Conservation (phyloP, 2,888 invertebrate species). For the Chirona hameri region DNA sequence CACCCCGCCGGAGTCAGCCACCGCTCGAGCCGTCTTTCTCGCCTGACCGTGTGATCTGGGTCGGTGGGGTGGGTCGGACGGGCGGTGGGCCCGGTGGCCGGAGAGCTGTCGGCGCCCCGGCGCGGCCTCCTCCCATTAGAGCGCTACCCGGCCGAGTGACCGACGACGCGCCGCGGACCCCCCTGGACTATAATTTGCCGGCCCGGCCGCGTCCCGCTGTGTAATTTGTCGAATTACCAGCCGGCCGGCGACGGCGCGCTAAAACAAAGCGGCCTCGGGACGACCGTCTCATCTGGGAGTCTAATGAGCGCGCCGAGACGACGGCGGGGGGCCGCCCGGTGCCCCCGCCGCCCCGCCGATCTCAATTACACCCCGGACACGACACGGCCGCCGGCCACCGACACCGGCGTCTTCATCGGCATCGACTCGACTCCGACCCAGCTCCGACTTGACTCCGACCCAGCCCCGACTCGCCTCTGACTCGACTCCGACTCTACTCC, state of each 20-base stretch:
- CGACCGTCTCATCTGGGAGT: conserved; percentile 5
- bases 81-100: neutral
- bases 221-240: conserved; percentile 28
- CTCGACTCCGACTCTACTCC: no score
- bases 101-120: neutral
- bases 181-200: conserved; percentile 12
- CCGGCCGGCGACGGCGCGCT: neutral
- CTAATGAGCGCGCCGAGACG: neutral
- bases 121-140: neutral
- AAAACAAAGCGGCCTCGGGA: neutral
- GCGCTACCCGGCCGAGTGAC: neutral
- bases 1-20: neutral
- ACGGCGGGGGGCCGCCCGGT: neutral
- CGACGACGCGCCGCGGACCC: neutral
- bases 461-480: no score
- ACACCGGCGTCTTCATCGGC: neutral
- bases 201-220: conserved; percentile 5
- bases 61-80: neutral
- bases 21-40: neutral
- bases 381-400: neutral
- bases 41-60: neutral
- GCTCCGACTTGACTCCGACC: neutral
- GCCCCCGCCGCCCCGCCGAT: neutral
- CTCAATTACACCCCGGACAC: neutral
- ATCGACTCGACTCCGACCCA: neutral